Evolutionary conservation across 2,113 vertebrate genomes (phyloP).

Genomic region (Brienomyrus longianalis): DNA sequence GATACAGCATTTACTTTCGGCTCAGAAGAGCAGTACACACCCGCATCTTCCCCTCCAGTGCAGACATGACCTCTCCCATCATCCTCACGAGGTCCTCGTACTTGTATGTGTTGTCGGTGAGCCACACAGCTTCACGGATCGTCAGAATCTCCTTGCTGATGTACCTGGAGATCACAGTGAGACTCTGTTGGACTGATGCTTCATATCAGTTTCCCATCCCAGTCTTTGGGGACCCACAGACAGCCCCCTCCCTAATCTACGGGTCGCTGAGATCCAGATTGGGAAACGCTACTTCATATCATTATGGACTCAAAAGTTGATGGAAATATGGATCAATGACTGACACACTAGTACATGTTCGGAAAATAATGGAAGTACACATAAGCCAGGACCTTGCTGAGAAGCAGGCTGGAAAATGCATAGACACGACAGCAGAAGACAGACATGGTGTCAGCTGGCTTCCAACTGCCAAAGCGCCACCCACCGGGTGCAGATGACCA

Average conservation of each 20-base stretch:
- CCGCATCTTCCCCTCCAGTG: constrained; percentile 83
- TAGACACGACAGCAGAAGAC: neutral
- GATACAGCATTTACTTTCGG: neutral
- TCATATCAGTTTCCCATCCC: neutral
- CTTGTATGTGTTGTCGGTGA: constrained; percentile 96
- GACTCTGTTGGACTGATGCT: neutral
- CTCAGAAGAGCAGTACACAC: constrained; percentile 55
- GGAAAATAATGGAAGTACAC: neutral
- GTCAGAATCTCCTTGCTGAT: constrained; percentile 95
- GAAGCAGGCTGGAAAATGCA: neutral
- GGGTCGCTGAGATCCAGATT: neutral
- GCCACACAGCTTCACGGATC: constrained; percentile 93
- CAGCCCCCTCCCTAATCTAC: neutral
- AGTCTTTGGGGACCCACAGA: neutral
- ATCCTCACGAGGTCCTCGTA: constrained; percentile 95
- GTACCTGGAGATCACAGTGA: constrained; percentile 46
- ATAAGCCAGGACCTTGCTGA: neutral
- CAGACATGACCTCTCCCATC: constrained; percentile 93
- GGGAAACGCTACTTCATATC: neutral
- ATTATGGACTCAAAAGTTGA: neutral
- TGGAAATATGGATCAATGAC: neutral
- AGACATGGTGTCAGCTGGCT: neutral
- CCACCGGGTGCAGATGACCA: constrained; percentile 95
- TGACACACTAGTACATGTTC: neutral
- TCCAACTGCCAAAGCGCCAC: neutral